Conservation (phyloP, 2,797 vertebrate species). For the Molossus molossus region DNA sequence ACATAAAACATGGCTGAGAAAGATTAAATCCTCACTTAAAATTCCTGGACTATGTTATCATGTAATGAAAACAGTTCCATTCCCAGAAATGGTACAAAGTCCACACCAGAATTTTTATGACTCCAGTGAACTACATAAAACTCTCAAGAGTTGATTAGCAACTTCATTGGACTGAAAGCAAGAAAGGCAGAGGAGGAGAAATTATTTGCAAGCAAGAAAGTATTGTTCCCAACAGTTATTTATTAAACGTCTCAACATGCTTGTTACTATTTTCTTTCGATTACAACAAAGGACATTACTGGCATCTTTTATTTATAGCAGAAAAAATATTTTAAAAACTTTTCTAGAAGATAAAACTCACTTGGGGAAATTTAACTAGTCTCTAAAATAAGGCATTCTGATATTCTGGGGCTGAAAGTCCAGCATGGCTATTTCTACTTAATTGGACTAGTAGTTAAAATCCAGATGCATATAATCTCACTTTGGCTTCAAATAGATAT, state of each 20-base stretch:
- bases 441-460: constrained; percentile 69
- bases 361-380: constrained; percentile 24
- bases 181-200: constrained; percentile 58
- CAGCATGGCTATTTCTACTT: constrained; percentile 24
- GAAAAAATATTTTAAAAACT: constrained; percentile 63
- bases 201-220: constrained; percentile 71
- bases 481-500: constrained; percentile 49
- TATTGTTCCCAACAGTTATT: constrained; percentile 47
- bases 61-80: constrained; percentile 65
- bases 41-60: constrained; percentile 77
- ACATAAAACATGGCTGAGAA: constrained; percentile 67
- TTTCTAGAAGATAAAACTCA: constrained; percentile 65
- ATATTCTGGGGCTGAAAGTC: constrained; percentile 46
- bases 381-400: constrained; percentile 52
- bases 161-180: constrained; percentile 63
- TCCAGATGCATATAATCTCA: background rate
- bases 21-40: constrained; percentile 73
- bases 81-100: constrained; percentile 81
- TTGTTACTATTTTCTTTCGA: constrained; percentile 65
- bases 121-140: constrained; percentile 70
- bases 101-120: constrained; percentile 79
- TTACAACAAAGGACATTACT: constrained; percentile 58
- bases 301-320: constrained; percentile 48
- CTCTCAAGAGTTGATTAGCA: constrained; percentile 72
- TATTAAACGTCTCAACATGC: constrained; percentile 57